phyloP scores from a whole-genome alignment of 2,113 vertebrate genomes.

The Coturnix japonica region DNA sequence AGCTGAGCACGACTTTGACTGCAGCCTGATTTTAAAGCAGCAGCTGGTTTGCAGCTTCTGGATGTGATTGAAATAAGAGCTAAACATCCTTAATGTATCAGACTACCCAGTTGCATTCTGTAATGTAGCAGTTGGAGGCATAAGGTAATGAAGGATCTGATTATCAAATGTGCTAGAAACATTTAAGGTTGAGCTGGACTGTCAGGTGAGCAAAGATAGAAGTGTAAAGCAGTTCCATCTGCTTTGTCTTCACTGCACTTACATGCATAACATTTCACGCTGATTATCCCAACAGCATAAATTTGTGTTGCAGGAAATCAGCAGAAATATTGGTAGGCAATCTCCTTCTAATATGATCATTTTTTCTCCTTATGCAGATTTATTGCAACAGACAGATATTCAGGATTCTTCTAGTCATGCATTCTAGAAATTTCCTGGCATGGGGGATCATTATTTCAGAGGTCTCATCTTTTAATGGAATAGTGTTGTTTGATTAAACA shows the following conservation, averaged over 20 bases:
- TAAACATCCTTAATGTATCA: background rate
- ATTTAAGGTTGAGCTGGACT: background rate
- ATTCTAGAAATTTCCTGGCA: background rate
- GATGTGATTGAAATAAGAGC: background rate
- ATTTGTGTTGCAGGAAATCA: background rate
- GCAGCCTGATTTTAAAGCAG: background rate
- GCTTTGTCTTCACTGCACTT: background rate
- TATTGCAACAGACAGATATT: background rate
- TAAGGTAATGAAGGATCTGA: background rate
- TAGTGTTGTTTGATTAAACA: slow-evolving; percentile 18
- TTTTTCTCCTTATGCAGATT: background rate
- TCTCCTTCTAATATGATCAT: background rate
- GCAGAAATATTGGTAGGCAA: background rate
- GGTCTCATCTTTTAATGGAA: background rate
- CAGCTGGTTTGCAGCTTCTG: background rate
- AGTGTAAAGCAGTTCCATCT: background rate
- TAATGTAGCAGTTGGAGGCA: background rate
- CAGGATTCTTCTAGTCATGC: background rate
- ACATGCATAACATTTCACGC: background rate
- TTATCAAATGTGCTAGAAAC: background rate
- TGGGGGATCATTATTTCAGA: background rate
- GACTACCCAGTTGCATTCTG: background rate
- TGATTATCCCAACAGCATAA: background rate
- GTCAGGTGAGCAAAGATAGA: background rate
- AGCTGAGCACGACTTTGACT: background rate